Conservation (phyloP, 2,797 vertebrate genomes). For the Nannoperca obscura region DNA sequence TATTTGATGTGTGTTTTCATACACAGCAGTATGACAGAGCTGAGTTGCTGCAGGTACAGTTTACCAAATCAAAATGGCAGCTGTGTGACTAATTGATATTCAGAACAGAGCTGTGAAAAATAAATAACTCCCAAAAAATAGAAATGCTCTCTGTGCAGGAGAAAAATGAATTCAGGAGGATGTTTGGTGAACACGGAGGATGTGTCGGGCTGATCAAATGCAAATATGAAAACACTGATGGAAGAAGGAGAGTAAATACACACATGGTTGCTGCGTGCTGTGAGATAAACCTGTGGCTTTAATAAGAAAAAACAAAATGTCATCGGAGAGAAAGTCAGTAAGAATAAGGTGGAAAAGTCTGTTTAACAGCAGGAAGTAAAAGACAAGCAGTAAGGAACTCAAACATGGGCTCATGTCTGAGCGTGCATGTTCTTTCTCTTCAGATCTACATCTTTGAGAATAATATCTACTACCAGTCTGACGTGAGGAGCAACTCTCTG, state of each 20-base stretch:
- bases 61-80: neutral
- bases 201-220: slow-evolving; percentile 36
- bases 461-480: slow-evolving; percentile 97
- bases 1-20: neutral
- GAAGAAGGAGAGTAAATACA: slow-evolving; percentile 26
- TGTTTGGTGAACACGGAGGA: slow-evolving; percentile 28
- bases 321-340: slow-evolving; percentile 33
- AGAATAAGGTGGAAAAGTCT: neutral
- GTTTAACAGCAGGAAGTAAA: neutral
- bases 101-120: slow-evolving; percentile 18
- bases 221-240: slow-evolving; percentile 58
- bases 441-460: slow-evolving; percentile 99
- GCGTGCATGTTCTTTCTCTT: neutral
- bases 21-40: neutral
- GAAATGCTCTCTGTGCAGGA: neutral
- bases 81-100: neutral
- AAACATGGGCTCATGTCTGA: neutral
- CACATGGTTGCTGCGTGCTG: neutral
- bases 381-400: neutral
- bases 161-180: slow-evolving; percentile 21
- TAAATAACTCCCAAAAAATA: slow-evolving; percentile 2
- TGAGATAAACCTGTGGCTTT: slow-evolving; percentile 19
- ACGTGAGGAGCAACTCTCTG: slow-evolving; percentile 93
- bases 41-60: neutral
- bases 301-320: slow-evolving; percentile 3